These are phyloP conservation scores for Drosophila koepferae DNA, from an alignment of 2,888 invertebrate genomes.

Conservation along the genomic window DNA sequence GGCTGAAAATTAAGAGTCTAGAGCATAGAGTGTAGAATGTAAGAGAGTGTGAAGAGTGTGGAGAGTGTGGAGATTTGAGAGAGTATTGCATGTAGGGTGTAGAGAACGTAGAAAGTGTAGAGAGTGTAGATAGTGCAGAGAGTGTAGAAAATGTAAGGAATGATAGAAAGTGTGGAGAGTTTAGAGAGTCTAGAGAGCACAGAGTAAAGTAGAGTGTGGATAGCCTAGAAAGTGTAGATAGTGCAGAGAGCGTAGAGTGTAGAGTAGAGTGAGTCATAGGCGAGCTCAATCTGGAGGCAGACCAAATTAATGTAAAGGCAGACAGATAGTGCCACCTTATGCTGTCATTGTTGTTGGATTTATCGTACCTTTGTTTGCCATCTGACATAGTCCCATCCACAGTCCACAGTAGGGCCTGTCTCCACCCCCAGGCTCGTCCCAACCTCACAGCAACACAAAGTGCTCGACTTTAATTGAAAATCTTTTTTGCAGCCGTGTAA, in stretches of 20 bases:
- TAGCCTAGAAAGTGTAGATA: background rate
- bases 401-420: background rate
- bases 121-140: no score
- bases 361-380: conserved; percentile 20
- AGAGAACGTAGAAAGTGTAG: no score
- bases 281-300: conserved; percentile 6
- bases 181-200: background rate
- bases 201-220: background rate
- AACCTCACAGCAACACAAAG: background rate
- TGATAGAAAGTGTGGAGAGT: background rate
- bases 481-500: conserved; percentile 46
- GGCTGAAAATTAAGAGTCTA: background rate
- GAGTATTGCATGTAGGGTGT: no score
- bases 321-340: conserved; percentile 23
- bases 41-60: background rate
- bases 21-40: background rate
- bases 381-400: conserved; percentile 13
- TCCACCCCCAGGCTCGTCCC: background rate
- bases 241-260: background rate
- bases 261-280: conserved; percentile 11
- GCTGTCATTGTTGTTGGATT: conserved; percentile 11
- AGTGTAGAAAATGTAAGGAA: background rate
- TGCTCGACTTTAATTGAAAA: conserved; percentile 58
- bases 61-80: no score
- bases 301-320: conserved; percentile 25